phyloP scores from a whole-genome alignment of 1,140 invertebrate species.

The Neodiprion virginianus region DNA sequence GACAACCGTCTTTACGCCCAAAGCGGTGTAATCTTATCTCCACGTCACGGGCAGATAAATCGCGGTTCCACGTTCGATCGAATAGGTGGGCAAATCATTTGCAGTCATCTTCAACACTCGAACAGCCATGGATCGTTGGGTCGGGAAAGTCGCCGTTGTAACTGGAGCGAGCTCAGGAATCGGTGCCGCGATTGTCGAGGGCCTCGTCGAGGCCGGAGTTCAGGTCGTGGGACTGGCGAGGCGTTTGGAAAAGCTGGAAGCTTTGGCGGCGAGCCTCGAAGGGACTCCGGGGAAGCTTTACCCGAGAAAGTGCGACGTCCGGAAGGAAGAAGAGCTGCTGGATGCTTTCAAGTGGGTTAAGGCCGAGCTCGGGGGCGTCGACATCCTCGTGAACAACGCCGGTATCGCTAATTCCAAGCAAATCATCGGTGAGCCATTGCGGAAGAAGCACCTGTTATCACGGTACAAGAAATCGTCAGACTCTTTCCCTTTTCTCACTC shows the following conservation, averaged over 20 bases:
- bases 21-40: too few species aligned
- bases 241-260: constrained; percentile 53
- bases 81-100: too few species aligned
- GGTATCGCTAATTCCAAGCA: constrained; percentile 40
- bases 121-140: constrained; percentile 68
- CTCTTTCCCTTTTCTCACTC: not conserved
- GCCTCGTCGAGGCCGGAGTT: constrained; percentile 64
- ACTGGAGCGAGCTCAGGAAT: constrained; percentile 73
- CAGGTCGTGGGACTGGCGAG: constrained; percentile 65
- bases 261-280: constrained; percentile 24
- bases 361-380: constrained; percentile 64
- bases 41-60: too few species aligned
- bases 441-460: not conserved
- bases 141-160: constrained; percentile 68
- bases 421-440: constrained; percentile 31
- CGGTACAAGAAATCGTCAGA: not conserved
- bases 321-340: constrained; percentile 67
- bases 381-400: constrained; percentile 74
- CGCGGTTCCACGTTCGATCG: too few species aligned
- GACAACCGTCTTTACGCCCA: too few species aligned
- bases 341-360: constrained; percentile 68
- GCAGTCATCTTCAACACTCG: constrained; percentile 13
- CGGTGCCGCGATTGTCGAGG: constrained; percentile 58
- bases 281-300: constrained; percentile 36
- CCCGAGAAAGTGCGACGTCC: constrained; percentile 70